These are phyloP conservation scores for Muraenolepis orangiensis DNA, from an alignment of 2,797 vertebrate species.

Conservation along the genomic window DNA sequence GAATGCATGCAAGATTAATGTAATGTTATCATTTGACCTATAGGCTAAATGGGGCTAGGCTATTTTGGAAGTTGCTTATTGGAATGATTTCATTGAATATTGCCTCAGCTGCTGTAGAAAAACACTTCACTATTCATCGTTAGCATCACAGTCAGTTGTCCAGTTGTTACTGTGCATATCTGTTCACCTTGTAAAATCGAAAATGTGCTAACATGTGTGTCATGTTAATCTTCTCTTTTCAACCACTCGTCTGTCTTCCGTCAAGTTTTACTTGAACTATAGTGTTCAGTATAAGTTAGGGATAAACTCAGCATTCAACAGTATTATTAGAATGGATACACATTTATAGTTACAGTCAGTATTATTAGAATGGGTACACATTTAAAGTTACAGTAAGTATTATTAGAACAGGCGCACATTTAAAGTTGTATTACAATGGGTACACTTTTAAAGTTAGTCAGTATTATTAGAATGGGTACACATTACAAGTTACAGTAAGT, in stretches of 20 bases:
- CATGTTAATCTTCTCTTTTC: constrained; percentile 34
- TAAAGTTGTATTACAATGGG: too few species aligned
- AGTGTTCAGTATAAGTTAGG: constrained; percentile 14
- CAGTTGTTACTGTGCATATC: constrained; percentile 30
- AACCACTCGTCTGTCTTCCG: constrained; percentile 24
- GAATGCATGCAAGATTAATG: neutral
- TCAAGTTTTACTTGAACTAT: constrained; percentile 16
- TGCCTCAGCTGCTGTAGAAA: neutral
- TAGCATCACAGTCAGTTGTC: constrained; percentile 24
- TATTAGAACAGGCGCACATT: neutral
- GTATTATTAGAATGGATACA: neutral
- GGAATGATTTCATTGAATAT: neutral
- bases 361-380: neutral
- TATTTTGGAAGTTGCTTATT: neutral
- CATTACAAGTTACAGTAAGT: neutral
- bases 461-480: neutral
- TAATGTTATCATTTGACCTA: neutral
- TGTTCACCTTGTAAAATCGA: constrained; percentile 25
- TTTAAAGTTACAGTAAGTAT: neutral
- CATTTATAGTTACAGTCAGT: neutral
- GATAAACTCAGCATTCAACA: neutral
- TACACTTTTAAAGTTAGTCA: too few species aligned
- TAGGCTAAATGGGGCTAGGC: neutral
- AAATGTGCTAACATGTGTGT: constrained; percentile 34
- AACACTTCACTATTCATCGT: constrained; percentile 17